Conservation (phyloP, 2,797 vertebrate species). For the Hemibagrus guttatus region DNA sequence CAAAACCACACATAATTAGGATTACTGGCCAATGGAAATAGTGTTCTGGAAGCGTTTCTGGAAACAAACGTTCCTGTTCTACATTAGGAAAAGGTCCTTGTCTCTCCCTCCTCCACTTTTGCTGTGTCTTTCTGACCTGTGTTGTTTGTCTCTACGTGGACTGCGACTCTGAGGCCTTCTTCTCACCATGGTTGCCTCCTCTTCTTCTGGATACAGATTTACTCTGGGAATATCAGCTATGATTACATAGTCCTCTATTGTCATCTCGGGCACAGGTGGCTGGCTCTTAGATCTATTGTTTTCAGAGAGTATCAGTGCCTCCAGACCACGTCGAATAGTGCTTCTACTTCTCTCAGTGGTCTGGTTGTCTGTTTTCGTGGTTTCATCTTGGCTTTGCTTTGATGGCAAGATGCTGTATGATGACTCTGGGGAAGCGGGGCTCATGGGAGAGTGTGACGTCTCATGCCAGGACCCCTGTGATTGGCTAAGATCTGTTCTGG, state of each 20-base stretch:
- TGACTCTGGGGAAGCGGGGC: slow-evolving; percentile 52
- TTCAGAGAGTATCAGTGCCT: slow-evolving; percentile 68
- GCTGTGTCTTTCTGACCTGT: slow-evolving; percentile 67
- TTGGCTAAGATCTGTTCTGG: slow-evolving; percentile 55
- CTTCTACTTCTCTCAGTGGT: slow-evolving; percentile 69
- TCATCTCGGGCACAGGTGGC: slow-evolving; percentile 75
- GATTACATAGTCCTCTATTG: slow-evolving; percentile 84
- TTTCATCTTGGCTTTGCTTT: slow-evolving; percentile 54
- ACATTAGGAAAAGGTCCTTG: not conserved
- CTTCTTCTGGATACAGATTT: slow-evolving; percentile 76
- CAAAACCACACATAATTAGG: not conserved
- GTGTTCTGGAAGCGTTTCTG: not conserved
- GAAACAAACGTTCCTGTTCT: not conserved
- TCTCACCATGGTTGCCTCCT: slow-evolving; percentile 60
- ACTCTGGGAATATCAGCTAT: slow-evolving; percentile 89
- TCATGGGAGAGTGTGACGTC: slow-evolving; percentile 69
- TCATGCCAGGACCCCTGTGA: slow-evolving; percentile 72
- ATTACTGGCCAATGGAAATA: not conserved
- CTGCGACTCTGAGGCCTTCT: slow-evolving; percentile 80
- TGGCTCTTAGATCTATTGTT: slow-evolving; percentile 59
- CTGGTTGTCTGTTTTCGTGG: slow-evolving; percentile 56
- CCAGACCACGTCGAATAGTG: slow-evolving; percentile 69
- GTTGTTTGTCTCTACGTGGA: slow-evolving; percentile 84
- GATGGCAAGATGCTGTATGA: slow-evolving; percentile 63
- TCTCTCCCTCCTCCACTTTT: not conserved